Evolutionary conservation across 1,140 invertebrate species (phyloP), one percentile per base, ranked within the genome.

Genomic region (Leptinotarsa undecemlineata): DNA sequence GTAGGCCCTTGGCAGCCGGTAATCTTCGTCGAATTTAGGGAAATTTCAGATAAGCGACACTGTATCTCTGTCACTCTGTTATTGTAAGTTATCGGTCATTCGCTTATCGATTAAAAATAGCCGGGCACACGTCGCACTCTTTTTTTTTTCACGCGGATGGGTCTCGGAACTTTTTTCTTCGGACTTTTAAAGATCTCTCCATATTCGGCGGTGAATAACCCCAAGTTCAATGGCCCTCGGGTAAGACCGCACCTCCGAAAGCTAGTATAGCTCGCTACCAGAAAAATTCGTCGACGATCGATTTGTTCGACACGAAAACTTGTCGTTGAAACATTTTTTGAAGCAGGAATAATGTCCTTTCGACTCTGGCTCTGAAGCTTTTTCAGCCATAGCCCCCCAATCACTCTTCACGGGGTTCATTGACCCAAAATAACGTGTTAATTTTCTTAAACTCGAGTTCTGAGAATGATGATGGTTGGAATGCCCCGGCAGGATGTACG

Each of bases 151-250:
- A 42, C n/a, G n/a, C n/a, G 15, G 51, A 57, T 57, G 51, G 51
- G 51, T 57, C 17, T 57, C 51, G 4, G 14, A 57, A n/a, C 14
- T 57, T 57, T 57, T 57, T 57, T 57, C 51, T 57, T 17, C 51
- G 15, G 51, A 57, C 13, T 57, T 57, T 57, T 57, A 57, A 57
- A 15, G 51, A 57, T 72, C 42, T 72, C 15, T 23, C 42, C 23
- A 11, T 82, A 80, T 82, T 82, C 75, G 81, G 81, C 81, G 81
- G 81, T 81, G 76, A 82, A 81, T 78, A 81, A 82, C 80, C 81
- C 81, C 78, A 78, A 80, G 81, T 81, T 82, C 81, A 82, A 78
- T 79, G 81, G 75, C 80, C 81, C 80, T 57, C 1, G 68, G 64
- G 48, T 5, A 4, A 15, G n/a, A 78, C 80, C 80, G 80, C 80